Evolutionary conservation across 2,888 invertebrate species (phyloP), one percentile per base, ranked within the genome.

Genomic region (Mycalesis mineus): DNA sequence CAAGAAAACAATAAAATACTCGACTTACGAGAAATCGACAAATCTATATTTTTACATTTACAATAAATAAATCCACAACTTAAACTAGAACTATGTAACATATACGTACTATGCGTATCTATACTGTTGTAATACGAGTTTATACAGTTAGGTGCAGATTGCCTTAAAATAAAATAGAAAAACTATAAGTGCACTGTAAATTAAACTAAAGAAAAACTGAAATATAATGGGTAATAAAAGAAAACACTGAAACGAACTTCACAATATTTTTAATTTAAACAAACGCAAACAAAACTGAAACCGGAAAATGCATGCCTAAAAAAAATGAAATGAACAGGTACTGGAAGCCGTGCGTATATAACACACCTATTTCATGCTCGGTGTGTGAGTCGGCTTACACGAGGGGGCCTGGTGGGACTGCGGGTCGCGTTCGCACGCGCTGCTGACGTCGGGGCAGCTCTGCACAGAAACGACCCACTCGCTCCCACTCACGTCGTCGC

Each of bases 311-410:
- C 53, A 58, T 61, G 61, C 61, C 49, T 44, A n/a, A 61, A 62
- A 57, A 58, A 57, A 68, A 31, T 4, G 1, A 29, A 49, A 53
- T 15, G 28, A 44, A 22, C 47, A 45, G 33, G 61, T 60, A 71
- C 58, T 60, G 60, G 63, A 65, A 77, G 77, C 81, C 75, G 68
- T 69, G 65, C 75, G 71, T 66, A 78, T 81, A 76, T 71, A 78
- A 85, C 85, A 85, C 84, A 85, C 85, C 85, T 85, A 85, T 84
- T 73, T 82, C 85, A 85, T 86, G 87, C 87, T 77, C 79, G 78
- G 72, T 68, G 74, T 68, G 68, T 61, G 68, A 71, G 71, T 73
- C 71, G 75, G 75, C 87, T 87, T 86, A 86, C 86, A 67, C 74
- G 78, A 61, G 68, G 64, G 58, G 56, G 52, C 47, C 60, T 44